Evolutionary conservation across 2,797 vertebrate species (phyloP).

Genomic region (Dryobates pubescens): DNA sequence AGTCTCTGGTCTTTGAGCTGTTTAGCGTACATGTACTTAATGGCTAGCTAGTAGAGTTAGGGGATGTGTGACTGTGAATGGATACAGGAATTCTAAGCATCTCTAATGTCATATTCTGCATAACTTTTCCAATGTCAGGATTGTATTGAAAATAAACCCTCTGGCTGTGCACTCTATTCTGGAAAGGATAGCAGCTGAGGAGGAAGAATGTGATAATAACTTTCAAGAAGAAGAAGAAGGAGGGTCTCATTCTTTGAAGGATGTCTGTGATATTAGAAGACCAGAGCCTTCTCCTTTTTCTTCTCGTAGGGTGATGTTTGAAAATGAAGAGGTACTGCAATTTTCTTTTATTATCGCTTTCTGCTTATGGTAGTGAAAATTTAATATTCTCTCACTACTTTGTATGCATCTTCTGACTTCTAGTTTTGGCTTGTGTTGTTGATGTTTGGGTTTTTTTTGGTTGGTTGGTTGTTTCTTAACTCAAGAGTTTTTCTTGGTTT

Average conservation of each 20-base stretch:
- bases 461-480: not conserved
- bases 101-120: constrained; percentile 31
- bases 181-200: constrained; percentile 91
- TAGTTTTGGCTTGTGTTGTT: not conserved
- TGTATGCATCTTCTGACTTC: not conserved
- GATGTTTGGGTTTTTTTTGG: not conserved
- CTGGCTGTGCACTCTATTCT: constrained; percentile 94
- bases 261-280: constrained; percentile 95
- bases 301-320: constrained; percentile 97
- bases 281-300: constrained; percentile 97
- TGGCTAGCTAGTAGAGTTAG: not conserved
- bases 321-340: constrained; percentile 92
- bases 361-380: not conserved
- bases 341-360: not conserved
- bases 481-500: not conserved
- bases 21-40: not conserved
- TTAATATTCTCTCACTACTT: not conserved
- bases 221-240: constrained; percentile 95
- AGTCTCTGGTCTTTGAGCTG: not conserved
- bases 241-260: constrained; percentile 94
- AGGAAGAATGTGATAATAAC: constrained; percentile 87
- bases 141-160: constrained; percentile 95
- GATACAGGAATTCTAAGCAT: not conserved
- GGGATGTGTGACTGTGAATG: not conserved
- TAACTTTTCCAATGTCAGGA: constrained; percentile 76